These are phyloP conservation scores for Stichodactyla mertensii DNA, from an alignment of 64 coral and sea anemone species.

Conservation along the genomic window DNA sequence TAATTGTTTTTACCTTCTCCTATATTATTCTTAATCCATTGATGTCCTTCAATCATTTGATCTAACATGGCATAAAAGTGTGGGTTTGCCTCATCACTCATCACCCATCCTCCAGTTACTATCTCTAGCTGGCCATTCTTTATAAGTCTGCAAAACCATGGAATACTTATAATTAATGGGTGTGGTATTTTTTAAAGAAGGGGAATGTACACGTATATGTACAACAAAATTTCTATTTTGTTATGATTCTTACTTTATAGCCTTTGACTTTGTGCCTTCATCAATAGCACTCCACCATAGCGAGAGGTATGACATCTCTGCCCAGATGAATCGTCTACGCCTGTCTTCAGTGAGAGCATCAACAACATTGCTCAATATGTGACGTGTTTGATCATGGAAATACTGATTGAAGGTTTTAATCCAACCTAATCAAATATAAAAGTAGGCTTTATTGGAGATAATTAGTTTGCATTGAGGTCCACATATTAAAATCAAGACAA, in stretches of 20 bases:
- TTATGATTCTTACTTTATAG: slow-evolving; percentile 52
- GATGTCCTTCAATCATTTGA: slow-evolving; percentile 96
- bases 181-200: no score
- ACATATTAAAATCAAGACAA: no score
- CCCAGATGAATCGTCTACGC: slow-evolving; percentile 90
- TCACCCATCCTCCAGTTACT: slow-evolving; percentile 97
- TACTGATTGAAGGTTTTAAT: slow-evolving; percentile 95
- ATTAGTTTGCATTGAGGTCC: background rate
- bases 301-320: slow-evolving; percentile 94
- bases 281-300: slow-evolving; percentile 91
- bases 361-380: slow-evolving; percentile 85
- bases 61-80: slow-evolving; percentile 97
- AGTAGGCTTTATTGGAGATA: background rate
- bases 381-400: slow-evolving; percentile 72
- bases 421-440: slow-evolving; percentile 62
- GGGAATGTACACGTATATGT: no score
- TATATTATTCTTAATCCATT: slow-evolving; percentile 81
- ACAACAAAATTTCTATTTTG: no score
- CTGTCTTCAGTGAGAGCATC: slow-evolving; percentile 76
- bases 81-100: slow-evolving; percentile 97
- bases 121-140: slow-evolving; percentile 81
- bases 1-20: slow-evolving; percentile 41
- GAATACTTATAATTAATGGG: background rate
- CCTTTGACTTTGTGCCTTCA: slow-evolving; percentile 59
- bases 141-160: slow-evolving; percentile 50